phyloP scores from a whole-genome alignment of 2,113 vertebrate species.

The Xyrauchen texanus region DNA sequence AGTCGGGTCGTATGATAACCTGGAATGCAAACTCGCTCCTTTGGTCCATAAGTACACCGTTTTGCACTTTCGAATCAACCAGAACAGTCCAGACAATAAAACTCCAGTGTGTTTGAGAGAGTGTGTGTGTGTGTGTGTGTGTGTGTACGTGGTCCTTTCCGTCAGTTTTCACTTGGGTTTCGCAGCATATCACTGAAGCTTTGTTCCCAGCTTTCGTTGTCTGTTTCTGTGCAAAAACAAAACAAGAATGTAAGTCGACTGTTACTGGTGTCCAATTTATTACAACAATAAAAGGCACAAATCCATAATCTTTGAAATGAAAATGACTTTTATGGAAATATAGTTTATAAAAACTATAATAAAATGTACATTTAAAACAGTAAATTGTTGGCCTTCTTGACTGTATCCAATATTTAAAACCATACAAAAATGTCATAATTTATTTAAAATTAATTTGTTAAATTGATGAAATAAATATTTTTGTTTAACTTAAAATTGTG shows the following conservation, averaged over 20 bases:
- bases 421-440: too few species aligned
- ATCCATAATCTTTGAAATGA: too few species aligned
- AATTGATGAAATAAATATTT: too few species aligned
- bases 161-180: constrained; percentile 58
- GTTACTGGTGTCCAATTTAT: too few species aligned
- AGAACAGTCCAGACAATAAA: constrained; percentile 75
- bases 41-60: constrained; percentile 82
- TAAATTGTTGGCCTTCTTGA: too few species aligned
- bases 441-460: too few species aligned
- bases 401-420: too few species aligned
- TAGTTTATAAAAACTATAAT: too few species aligned
- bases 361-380: too few species aligned
- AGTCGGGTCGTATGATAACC: constrained; percentile 53
- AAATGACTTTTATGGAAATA: too few species aligned
- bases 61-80: constrained; percentile 74
- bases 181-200: constrained; percentile 87
- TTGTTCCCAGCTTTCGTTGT: constrained; percentile 97
- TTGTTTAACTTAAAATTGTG: too few species aligned
- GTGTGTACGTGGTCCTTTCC: constrained; percentile 59
- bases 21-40: constrained; percentile 58
- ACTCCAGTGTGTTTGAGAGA: constrained; percentile 71
- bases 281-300: too few species aligned
- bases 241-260: not conserved
- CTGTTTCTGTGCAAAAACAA: constrained; percentile 85
- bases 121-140: constrained; percentile 65